Percentiles rank a stretch among this genome's conserved stretches.
Evolutionary conservation across 2,113 vertebrate genomes (phyloP).

Genomic region (Nesoenas mayeri): DNA sequence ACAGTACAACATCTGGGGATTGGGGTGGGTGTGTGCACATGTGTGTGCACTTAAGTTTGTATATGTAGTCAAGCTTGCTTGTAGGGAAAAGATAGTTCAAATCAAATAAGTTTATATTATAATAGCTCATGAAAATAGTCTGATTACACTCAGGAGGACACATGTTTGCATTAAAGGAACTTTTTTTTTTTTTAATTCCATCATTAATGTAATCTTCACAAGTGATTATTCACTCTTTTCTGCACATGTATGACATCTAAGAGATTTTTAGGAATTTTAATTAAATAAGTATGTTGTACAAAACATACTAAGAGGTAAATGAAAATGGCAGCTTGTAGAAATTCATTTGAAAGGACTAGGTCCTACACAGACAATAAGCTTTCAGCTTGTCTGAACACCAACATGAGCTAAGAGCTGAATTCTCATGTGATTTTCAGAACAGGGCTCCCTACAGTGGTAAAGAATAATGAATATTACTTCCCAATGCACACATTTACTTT

Average conservation of each 20-base stretch:
- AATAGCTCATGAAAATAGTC: neutral
- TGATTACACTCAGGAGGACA: neutral
- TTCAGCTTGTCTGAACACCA: neutral
- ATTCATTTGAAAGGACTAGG: neutral
- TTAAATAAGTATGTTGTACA: neutral
- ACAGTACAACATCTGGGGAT: accelerated
- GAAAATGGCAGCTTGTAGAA: neutral
- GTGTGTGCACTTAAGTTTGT: accelerated
- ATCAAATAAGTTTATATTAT: neutral
- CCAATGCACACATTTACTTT: neutral
- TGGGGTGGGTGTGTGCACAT: neutral
- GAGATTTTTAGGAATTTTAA: neutral
- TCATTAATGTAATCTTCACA: neutral
- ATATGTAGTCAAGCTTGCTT: neutral
- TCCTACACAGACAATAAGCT: neutral
- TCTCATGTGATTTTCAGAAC: neutral
- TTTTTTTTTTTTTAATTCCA: neutral
- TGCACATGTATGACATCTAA: neutral
- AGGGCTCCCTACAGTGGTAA: neutral
- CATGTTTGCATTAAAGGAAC: neutral
- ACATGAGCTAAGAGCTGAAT: neutral
- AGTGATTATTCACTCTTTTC: neutral
- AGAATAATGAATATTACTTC: neutral
- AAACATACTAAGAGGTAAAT: neutral
- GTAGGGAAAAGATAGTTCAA: neutral